Evolutionary conservation across 1,140 invertebrate genomes (phyloP), one percentile per base, ranked within the genome.

Genomic region (Orius laevigatus): DNA sequence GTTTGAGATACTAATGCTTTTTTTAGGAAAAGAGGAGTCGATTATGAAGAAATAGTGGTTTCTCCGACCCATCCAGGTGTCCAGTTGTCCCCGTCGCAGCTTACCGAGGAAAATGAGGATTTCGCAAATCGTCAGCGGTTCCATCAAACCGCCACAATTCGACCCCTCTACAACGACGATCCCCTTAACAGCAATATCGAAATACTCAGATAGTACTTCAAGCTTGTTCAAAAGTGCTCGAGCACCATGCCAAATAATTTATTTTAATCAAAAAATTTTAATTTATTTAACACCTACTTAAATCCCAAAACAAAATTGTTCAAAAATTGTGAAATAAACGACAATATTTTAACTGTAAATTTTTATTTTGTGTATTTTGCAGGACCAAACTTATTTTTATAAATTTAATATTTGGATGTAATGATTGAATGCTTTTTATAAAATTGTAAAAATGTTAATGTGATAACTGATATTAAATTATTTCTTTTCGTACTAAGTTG

Each of bases 71-170:
- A 85, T 59, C 81, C 84, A 1, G 81, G 79, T 39, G 74, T 93
- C 6, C 74, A 84, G 58, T 73, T 88, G 15, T 76, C 77, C 55
- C 79, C 86, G 14, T 76, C 87, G 42, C 85, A 91, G 61, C 67
- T 94, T 16, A 97, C 90, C 53, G 89, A 94, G 59, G 87, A 94
- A 58, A 95, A 95, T 66, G 80, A 86, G 64, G 92, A 97, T 65
- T 97, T 94, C 66, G 76, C 86, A 1, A 80, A 79, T 32, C 74
- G 92, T 55, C 77, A 85, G 59, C 76, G 85, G 52, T 97, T 93
- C 66, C 90, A 95, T 68, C 88, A 94, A 62, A 84, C 84, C 20
- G 78, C 81, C 0, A 79, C 80, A 14, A 74, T 86, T n/a, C 76
- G 44, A 9, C 51, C 53, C 4, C 20, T 44, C 9, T 46, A 39